phyloP scores from a whole-genome alignment of 2,113 vertebrate species.

The Eleginops maclovinus region DNA sequence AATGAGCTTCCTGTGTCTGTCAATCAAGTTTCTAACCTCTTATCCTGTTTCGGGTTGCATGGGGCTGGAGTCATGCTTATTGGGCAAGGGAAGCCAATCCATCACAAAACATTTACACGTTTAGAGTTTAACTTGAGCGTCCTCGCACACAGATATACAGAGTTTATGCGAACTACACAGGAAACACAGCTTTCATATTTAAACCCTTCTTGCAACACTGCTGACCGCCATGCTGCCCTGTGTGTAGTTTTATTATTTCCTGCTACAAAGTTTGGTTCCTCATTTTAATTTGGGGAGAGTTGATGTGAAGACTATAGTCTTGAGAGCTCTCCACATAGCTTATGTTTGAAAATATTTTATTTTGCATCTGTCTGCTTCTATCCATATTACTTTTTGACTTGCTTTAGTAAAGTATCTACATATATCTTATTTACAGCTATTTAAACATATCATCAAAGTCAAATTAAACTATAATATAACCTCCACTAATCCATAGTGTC shows the following conservation, averaged over 20 bases:
- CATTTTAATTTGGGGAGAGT: neutral
- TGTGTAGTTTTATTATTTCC: conserved; percentile 4
- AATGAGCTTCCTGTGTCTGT: conserved; percentile 27
- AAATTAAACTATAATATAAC: neutral
- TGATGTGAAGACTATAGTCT: conserved; percentile 10
- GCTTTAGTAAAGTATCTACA: neutral
- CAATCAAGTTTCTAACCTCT: conserved; percentile 19
- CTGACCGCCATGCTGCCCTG: neutral
- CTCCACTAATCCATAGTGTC: neutral
- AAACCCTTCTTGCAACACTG: neutral
- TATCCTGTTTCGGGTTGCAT: conserved; percentile 22
- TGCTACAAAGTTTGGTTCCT: neutral
- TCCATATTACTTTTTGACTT: neutral
- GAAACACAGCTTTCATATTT: no score
- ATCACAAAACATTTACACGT: conserved; percentile 17
- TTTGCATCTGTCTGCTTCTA: neutral
- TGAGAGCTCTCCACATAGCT: neutral
- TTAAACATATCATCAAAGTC: neutral
- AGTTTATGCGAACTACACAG: no score
- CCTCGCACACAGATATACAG: neutral
- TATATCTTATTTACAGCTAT: no score
- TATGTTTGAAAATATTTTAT: conserved; percentile 8
- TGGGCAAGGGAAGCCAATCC: neutral
- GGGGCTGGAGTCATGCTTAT: neutral
- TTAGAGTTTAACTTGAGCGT: conserved; percentile 8